These are phyloP conservation scores for Campoletis raptor DNA, from an alignment of 2,888 invertebrate species.

Conservation along the genomic window DNA sequence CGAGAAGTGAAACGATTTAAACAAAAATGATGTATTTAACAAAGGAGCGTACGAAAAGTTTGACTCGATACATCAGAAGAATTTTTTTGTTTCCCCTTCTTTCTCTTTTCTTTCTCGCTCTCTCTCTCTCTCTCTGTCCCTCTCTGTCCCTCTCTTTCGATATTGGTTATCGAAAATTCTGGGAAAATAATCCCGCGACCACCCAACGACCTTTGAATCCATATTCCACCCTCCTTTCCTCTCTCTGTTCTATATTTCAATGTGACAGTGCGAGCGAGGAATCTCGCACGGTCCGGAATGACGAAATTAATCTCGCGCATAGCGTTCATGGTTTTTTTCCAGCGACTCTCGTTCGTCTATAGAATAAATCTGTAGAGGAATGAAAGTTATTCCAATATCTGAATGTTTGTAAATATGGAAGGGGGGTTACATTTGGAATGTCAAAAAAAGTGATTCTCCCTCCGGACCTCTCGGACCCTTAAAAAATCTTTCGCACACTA, in stretches of 20 bases:
- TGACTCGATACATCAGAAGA: slow-evolving; percentile 25
- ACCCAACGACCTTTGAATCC: slow-evolving; percentile 49
- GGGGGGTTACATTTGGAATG: background rate
- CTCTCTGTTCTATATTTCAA: slow-evolving; percentile 34
- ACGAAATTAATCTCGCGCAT: slow-evolving; percentile 68
- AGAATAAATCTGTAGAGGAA: background rate
- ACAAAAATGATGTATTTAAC: slow-evolving; percentile 38
- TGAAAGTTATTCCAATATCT: background rate
- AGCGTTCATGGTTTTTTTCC: slow-evolving; percentile 65
- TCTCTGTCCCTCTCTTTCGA: too few species aligned
- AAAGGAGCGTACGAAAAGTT: slow-evolving; percentile 13
- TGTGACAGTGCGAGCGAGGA: slow-evolving; percentile 11
- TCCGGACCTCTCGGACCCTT: background rate
- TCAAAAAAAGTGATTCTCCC: background rate
- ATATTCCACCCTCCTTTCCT: slow-evolving; percentile 36
- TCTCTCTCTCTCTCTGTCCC: too few species aligned
- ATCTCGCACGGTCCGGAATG: slow-evolving; percentile 56
- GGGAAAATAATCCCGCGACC: slow-evolving; percentile 50
- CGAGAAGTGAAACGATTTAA: too few species aligned
- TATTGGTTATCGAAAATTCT: slow-evolving; percentile 62
- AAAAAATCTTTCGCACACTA: background rate
- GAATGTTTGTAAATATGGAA: background rate
- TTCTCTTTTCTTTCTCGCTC: background rate
- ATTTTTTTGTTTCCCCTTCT: background rate
- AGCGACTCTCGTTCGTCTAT: slow-evolving; percentile 46